Conservation (phyloP, 53 echinoderm and acorn worm species). For the Holothuria scabra region DNA sequence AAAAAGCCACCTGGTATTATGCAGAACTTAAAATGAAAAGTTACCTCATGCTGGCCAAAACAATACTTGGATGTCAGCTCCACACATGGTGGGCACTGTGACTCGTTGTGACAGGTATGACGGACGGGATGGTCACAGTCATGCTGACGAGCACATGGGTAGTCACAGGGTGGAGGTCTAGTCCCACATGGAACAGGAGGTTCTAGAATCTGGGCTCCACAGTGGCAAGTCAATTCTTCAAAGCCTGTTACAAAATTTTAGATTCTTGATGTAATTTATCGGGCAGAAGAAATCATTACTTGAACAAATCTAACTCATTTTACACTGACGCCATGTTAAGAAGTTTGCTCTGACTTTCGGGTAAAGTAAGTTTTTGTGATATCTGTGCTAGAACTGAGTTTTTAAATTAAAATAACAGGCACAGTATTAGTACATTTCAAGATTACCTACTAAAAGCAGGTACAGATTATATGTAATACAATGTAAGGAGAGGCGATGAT, state of each 20-base stretch:
- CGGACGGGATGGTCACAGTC: conserved; percentile 84
- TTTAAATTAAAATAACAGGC: too few relatives aligned
- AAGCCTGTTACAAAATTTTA: conserved; percentile 67
- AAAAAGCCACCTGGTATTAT: too few relatives aligned
- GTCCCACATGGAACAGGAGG: conserved; percentile 97
- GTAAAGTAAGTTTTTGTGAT: too few relatives aligned
- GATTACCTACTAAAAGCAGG: too few relatives aligned
- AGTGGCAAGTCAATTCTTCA: conserved; percentile 92
- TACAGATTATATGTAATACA: too few relatives aligned
- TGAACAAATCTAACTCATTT: too few relatives aligned
- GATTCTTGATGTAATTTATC: neutral
- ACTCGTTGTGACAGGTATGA: conserved; percentile 89
- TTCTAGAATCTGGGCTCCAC: conserved; percentile 78
- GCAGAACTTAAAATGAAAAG: too few relatives aligned
- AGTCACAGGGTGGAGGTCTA: conserved; percentile 75
- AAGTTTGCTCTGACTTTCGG: too few relatives aligned
- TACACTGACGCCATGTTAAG: too few relatives aligned
- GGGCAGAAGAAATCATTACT: neutral
- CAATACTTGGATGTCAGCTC: conserved; percentile 84
- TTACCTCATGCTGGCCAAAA: conserved; percentile 91
- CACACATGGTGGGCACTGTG: conserved; percentile 89
- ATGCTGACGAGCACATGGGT: conserved; percentile 74
- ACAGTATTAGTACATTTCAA: too few relatives aligned
- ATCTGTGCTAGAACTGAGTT: too few relatives aligned
- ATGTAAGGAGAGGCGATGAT: too few relatives aligned